Percentiles rank a stretch among this genome's conserved stretches.
These are phyloP conservation scores for Sycophila texana DNA, from an alignment of 2,888 invertebrate species.

Conservation along the genomic window DNA sequence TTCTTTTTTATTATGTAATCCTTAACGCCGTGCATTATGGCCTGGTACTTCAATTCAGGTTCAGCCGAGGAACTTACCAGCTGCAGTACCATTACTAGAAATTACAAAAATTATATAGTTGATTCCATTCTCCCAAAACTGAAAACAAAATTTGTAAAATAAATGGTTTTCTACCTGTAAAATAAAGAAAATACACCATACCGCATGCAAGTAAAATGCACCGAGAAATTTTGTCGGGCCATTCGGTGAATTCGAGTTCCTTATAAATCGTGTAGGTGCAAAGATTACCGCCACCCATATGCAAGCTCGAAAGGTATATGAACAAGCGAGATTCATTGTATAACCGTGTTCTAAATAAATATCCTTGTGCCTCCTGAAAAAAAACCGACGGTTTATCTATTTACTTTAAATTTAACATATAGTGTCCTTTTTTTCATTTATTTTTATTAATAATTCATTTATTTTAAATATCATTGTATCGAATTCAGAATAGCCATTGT, in stretches of 20 bases:
- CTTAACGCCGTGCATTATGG: conserved; percentile 78
- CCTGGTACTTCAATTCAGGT: conserved; percentile 76
- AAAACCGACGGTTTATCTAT: neutral
- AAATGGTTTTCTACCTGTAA: conserved; percentile 66
- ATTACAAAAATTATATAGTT: too few relatives aligned
- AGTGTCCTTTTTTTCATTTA: neutral
- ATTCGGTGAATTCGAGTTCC: conserved; percentile 60
- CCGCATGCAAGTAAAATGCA: conserved; percentile 65
- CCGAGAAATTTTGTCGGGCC: conserved; percentile 63
- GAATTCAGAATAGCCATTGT: too few relatives aligned
- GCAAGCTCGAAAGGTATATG: conserved; percentile 65
- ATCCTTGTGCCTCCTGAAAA: conserved; percentile 61
- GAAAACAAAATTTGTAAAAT: neutral
- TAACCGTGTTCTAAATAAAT: conserved; percentile 57
- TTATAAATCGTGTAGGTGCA: conserved; percentile 63
- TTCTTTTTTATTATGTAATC: conserved; percentile 80
- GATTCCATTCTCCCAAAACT: too few relatives aligned
- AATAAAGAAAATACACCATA: conserved; percentile 64
- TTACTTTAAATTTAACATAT: neutral
- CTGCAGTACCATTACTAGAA: conserved; percentile 74
- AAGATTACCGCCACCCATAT: conserved; percentile 67
- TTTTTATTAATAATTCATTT: too few relatives aligned
- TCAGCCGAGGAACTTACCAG: conserved; percentile 73
- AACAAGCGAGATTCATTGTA: conserved; percentile 55
- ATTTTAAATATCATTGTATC: too few relatives aligned